These are phyloP conservation scores for Lynx canadensis DNA, from an alignment of 2,113 vertebrate genomes.

Conservation along the genomic window DNA sequence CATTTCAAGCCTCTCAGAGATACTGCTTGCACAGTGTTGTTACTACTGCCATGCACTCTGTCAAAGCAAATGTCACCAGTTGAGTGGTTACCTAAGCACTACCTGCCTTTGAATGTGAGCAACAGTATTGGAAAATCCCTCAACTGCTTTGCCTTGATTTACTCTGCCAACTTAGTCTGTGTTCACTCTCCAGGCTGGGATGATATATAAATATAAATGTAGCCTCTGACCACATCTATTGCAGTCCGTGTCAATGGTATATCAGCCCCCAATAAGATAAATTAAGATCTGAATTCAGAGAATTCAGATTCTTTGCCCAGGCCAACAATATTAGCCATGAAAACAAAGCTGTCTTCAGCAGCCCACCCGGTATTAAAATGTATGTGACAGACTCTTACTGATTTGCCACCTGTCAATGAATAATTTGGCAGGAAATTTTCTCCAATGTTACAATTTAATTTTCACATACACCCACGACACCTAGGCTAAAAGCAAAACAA, in stretches of 20 bases:
- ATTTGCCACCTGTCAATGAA: conserved; percentile 53
- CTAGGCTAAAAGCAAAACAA: conserved; percentile 47
- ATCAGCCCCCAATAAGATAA: background rate
- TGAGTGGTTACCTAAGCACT: conserved; percentile 58
- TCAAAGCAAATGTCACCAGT: background rate
- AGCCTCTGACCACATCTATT: background rate
- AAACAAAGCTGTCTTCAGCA: conserved; percentile 58
- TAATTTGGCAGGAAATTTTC: conserved; percentile 54
- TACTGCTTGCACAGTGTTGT: background rate
- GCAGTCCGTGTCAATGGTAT: background rate
- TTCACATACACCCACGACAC: conserved; percentile 52
- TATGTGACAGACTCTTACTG: conserved; percentile 54
- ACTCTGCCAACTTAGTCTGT: background rate
- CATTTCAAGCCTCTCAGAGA: conserved; percentile 35
- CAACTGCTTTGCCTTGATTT: background rate
- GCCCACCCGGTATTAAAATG: conserved; percentile 53
- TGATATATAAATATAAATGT: background rate
- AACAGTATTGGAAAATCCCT: background rate
- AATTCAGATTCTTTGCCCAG: background rate
- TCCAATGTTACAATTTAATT: conserved; percentile 62
- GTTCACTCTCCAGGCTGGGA: background rate
- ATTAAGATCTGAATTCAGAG: background rate
- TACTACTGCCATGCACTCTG: background rate
- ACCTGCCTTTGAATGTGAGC: conserved; percentile 10
- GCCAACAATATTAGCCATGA: background rate